phyloP scores from a whole-genome alignment of 2,113 vertebrate species.

The Callospermophilus lateralis region DNA sequence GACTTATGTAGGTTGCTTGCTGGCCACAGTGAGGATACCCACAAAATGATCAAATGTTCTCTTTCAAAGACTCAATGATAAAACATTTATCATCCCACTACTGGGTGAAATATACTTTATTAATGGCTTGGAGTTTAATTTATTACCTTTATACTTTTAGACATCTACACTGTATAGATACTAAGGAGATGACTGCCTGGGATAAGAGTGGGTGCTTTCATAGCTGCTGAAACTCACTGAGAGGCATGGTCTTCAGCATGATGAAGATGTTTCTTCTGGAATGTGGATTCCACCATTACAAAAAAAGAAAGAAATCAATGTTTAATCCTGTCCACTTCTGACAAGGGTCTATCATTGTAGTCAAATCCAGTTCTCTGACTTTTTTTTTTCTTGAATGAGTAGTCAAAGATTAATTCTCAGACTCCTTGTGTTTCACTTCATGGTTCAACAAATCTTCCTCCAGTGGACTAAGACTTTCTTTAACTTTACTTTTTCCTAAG shows the following conservation, averaged over 20 bases:
- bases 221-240: not conserved
- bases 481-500: not conserved
- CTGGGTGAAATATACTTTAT: not conserved
- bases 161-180: not conserved
- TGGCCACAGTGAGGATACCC: not conserved
- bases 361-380: not conserved
- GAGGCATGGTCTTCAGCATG: not conserved
- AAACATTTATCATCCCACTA: not conserved
- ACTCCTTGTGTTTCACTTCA: not conserved
- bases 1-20: not conserved
- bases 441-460: not conserved
- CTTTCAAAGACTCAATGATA: not conserved
- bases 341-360: not conserved
- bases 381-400: not conserved
- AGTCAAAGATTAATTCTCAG: not conserved
- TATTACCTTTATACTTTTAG: not conserved
- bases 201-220: not conserved
- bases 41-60: not conserved
- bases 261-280: slow-evolving; percentile 7
- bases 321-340: not conserved
- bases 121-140: slow-evolving; percentile 19
- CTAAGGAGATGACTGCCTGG: not conserved
- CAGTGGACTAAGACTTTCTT: not conserved
- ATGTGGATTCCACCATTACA: not conserved
- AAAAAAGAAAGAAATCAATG: not conserved